Base-by-base conservation (phyloP, 2,797 vertebrate species). In the Phyllotis vaccarum region DNA sequence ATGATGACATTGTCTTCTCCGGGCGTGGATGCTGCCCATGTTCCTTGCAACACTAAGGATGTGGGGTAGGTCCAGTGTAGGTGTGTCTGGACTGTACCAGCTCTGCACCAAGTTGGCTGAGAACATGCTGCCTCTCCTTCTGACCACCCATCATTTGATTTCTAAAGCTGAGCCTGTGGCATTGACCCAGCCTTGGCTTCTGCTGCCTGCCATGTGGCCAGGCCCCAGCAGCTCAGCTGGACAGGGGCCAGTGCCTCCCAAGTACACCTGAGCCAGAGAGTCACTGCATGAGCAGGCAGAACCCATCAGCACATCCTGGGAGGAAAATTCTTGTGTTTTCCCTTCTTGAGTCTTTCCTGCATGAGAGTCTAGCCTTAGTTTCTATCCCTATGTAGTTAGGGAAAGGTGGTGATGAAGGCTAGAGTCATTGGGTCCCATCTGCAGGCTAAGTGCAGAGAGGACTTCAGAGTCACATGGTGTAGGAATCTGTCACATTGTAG, bases 131-230 rank as follows among this genome's bases (percentile, higher is more conserved):
- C 40, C 13, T 58, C 21, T 83, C 21, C 46, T 13, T 0, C 37
- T 54, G 86, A 78, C 52, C 72, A 46, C 66, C 76, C 66, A 8
- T 7, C 24, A 6, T 54, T 52, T 6, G 70, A 58, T 74, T 86
- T 95, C 91, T 72, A 72, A 89, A 93, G 81, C 85, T 64, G 17
- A 70, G 66, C 43, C 78, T 79, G 31, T 90, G 94, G 87, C 92
- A 86, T 68, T 24, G 56, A 91, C 46, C 94, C 86, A 95, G 88
- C 21, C 64, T 92, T 11, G 5, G 81, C 81, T 94, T 93, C 64
- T 90, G 85, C 86, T 43, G 3, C 81, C 90, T 68, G 90, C 96
- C 90, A 94, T 90, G 80, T 96, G 94, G 88, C 90, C 80, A 83
- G 75, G 82, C 52, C 90, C 92, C 74, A 89, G 92, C 52, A 92